These are phyloP conservation scores for Neogale vison DNA, from an alignment of 2,113 vertebrate genomes.

Conservation along the genomic window DNA sequence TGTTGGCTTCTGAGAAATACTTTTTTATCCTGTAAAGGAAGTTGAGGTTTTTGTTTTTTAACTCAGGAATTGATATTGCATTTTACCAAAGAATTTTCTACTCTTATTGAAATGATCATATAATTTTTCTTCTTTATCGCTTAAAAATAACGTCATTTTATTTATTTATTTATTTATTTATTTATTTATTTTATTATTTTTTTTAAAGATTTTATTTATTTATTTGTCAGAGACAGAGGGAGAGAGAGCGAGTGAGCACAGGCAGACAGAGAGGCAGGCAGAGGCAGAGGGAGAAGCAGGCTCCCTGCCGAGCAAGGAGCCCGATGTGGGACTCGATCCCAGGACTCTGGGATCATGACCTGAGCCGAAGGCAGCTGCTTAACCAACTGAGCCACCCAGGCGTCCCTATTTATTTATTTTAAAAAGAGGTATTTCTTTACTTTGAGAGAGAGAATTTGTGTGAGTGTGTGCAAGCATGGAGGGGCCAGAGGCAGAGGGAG, in stretches of 20 bases:
- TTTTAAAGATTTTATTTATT: too few species aligned
- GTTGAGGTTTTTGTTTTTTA: not conserved
- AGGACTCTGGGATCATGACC: too few species aligned
- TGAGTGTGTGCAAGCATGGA: not conserved
- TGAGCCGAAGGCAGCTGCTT: too few species aligned
- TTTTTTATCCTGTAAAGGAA: not conserved
- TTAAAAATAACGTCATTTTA: not conserved
- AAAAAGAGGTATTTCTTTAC: not conserved
- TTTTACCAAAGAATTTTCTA: conserved; percentile 7
- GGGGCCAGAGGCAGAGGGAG: not conserved
- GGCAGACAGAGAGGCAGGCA: too few species aligned
- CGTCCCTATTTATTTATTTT: not conserved
- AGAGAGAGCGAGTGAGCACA: too few species aligned
- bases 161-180: not conserved
- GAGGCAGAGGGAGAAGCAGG: too few species aligned
- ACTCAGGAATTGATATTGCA: not conserved
- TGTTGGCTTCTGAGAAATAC: not conserved
- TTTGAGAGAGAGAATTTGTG: not conserved
- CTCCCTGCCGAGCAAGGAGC: too few species aligned
- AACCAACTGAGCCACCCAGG: too few species aligned
- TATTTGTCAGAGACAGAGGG: too few species aligned
- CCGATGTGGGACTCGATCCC: too few species aligned
- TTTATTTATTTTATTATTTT: too few species aligned
- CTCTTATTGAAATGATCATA: not conserved
- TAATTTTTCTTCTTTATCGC: not conserved